A percentile compares a stretch with the other conserved stretches of the same genome.
These are phyloP conservation scores for Cryptocheilus praepositus DNA, from an alignment of 2,888 invertebrate genomes.

Conservation along the genomic window DNA sequence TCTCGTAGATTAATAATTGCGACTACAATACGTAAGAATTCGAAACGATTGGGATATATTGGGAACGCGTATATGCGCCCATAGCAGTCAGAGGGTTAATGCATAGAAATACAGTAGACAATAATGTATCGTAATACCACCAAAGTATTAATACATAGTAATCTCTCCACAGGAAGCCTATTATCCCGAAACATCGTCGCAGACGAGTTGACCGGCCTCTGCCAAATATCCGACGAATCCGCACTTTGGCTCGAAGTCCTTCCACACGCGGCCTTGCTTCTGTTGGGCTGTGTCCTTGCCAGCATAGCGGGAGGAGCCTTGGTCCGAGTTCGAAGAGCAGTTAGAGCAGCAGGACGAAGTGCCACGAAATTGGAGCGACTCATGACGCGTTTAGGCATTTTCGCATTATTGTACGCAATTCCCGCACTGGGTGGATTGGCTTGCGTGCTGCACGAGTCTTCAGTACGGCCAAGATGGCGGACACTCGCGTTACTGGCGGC, in stretches of 20 bases:
- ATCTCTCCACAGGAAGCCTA: slow-evolving; percentile 76
- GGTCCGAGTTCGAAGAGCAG: slow-evolving; percentile 81
- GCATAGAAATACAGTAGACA: no score
- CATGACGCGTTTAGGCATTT: slow-evolving; percentile 86
- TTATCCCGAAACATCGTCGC: slow-evolving; percentile 87
- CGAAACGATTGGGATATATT: no score
- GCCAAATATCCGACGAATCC: slow-evolving; percentile 81
- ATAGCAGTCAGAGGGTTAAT: no score
- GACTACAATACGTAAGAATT: no score
- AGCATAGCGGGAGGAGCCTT: slow-evolving; percentile 86
- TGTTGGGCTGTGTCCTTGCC: slow-evolving; percentile 84
- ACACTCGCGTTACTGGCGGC: slow-evolving; percentile 76
- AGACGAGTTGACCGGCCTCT: slow-evolving; percentile 88
- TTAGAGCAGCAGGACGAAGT: slow-evolving; percentile 78
- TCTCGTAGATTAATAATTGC: no score
- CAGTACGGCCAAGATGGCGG: slow-evolving; percentile 76
- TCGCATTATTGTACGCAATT: slow-evolving; percentile 85
- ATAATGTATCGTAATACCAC: no score
- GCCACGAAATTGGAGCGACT: slow-evolving; percentile 80
- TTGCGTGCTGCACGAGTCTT: slow-evolving; percentile 81
- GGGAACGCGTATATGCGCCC: no score
- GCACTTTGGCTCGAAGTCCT: slow-evolving; percentile 80
- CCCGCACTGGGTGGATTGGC: slow-evolving; percentile 85
- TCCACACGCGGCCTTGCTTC: slow-evolving; percentile 80
- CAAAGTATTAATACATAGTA: background rate